phyloP scores from a whole-genome alignment of 1,140 invertebrate genomes.

The Chironomus tepperi region DNA sequence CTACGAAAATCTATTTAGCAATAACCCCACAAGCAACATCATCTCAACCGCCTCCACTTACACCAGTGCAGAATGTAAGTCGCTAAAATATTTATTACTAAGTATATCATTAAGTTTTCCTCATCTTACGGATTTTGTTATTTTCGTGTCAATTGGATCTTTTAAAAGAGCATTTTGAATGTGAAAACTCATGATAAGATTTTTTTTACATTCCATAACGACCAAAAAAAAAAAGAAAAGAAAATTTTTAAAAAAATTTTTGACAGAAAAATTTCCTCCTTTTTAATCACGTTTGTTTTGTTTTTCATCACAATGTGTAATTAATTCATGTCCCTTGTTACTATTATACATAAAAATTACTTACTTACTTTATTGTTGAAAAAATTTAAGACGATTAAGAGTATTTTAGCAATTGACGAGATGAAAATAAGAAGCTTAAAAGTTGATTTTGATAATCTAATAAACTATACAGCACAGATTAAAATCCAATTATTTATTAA shows the following conservation, averaged over 20 bases:
- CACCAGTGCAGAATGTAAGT: constrained; percentile 31
- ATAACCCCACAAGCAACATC: constrained; percentile 54
- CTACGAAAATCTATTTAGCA: constrained; percentile 74
- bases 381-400: background rate
- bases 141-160: constrained; percentile 7
- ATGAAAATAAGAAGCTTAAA: background rate
- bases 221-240: too few relatives aligned
- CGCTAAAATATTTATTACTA: background rate
- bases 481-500: background rate
- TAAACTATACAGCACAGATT: too few relatives aligned
- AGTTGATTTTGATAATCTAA: background rate
- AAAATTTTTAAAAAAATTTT: too few relatives aligned
- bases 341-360: background rate
- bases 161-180: background rate
- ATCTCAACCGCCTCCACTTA: constrained; percentile 34
- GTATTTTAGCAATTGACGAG: background rate
- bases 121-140: background rate
- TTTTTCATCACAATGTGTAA: background rate
- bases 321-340: constrained; percentile 12
- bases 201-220: too few relatives aligned
- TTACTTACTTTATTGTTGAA: background rate
- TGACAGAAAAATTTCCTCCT: background rate
- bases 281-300: background rate
- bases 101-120: background rate
- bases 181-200: too few relatives aligned